Conservation (phyloP, 37 sponge, comb jelly and placozoan genomes). For the Ephydatia muelleri region DNA sequence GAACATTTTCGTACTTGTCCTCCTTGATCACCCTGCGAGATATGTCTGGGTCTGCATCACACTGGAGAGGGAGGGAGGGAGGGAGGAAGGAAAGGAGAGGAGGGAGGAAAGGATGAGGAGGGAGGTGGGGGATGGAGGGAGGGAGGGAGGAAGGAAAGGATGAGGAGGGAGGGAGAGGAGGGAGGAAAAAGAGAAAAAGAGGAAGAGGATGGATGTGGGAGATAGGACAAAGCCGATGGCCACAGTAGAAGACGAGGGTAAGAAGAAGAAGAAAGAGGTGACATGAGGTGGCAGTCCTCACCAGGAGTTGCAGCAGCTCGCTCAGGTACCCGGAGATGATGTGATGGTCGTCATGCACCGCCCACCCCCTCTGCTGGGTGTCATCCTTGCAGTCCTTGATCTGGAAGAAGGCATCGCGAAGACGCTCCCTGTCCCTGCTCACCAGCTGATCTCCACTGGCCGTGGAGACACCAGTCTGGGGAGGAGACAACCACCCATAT, state of each 20-base stretch:
- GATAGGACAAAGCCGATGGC: background rate
- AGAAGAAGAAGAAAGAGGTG: background rate
- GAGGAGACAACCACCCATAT: background rate
- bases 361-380: conserved; percentile 87
- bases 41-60: conserved; percentile 82
- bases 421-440: conserved; percentile 54
- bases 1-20: conserved; percentile 76
- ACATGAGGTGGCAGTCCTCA: conserved; percentile 8
- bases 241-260: background rate
- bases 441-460: conserved; percentile 12
- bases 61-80: conserved; percentile 25
- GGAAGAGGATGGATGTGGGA: background rate
- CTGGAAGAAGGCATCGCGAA: conserved; percentile 63
- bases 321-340: conserved; percentile 61
- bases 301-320: conserved; percentile 78
- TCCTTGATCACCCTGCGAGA: conserved; percentile 53
- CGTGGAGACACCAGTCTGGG: background rate
- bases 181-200: conserved; percentile 1
- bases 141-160: conserved; percentile 4
- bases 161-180: background rate
- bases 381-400: conserved; percentile 71
- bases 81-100: background rate
- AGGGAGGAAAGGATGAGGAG: background rate
- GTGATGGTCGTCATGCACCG: conserved; percentile 68
- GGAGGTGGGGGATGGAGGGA: conserved; percentile 1